phyloP scores from a whole-genome alignment of 2,797 vertebrate genomes.

The Pelodytes ibericus region DNA sequence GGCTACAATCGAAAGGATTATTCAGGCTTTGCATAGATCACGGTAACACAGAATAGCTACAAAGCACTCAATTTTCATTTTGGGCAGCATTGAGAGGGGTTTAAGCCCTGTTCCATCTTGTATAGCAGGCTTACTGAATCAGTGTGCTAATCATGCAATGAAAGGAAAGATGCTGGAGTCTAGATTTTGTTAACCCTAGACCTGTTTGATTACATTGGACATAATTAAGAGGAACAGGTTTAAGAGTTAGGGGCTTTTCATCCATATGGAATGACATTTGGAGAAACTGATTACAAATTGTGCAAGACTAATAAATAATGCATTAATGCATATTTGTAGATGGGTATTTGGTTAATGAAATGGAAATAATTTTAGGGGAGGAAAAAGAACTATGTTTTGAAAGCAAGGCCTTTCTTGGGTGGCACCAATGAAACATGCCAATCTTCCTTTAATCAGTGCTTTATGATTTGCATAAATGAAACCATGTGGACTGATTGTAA shows the following conservation, averaged over 20 bases:
- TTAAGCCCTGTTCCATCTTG: slow-evolving; percentile 47
- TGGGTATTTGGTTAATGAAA: slow-evolving; percentile 37
- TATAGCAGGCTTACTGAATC: slow-evolving; percentile 59
- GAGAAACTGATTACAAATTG: slow-evolving; percentile 60
- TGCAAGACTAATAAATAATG: slow-evolving; percentile 62
- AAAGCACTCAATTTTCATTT: slow-evolving; percentile 69
- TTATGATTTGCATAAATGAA: slow-evolving; percentile 10
- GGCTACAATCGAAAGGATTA: slow-evolving; percentile 76
- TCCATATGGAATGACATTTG: slow-evolving; percentile 62
- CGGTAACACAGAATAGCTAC: slow-evolving; percentile 68
- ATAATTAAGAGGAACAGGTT: slow-evolving; percentile 65
- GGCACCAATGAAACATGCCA: slow-evolving; percentile 31
- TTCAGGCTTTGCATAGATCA: slow-evolving; percentile 75
- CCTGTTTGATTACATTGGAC: slow-evolving; percentile 62
- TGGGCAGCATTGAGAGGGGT: slow-evolving; percentile 49
- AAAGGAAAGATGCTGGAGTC: slow-evolving; percentile 62
- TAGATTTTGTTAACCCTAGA: slow-evolving; percentile 56
- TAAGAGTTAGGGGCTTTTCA: slow-evolving; percentile 61
- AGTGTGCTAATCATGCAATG: slow-evolving; percentile 57
- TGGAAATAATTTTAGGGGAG: slow-evolving; percentile 28
- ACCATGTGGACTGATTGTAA: neutral
- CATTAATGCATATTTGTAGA: slow-evolving; percentile 43
- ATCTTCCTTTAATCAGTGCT: slow-evolving; percentile 1
- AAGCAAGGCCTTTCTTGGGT: slow-evolving; percentile 43
- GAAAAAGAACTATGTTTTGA: slow-evolving; percentile 22